phyloP scores from a whole-genome alignment of 2,888 invertebrate genomes.

The Griposia aprilina region DNA sequence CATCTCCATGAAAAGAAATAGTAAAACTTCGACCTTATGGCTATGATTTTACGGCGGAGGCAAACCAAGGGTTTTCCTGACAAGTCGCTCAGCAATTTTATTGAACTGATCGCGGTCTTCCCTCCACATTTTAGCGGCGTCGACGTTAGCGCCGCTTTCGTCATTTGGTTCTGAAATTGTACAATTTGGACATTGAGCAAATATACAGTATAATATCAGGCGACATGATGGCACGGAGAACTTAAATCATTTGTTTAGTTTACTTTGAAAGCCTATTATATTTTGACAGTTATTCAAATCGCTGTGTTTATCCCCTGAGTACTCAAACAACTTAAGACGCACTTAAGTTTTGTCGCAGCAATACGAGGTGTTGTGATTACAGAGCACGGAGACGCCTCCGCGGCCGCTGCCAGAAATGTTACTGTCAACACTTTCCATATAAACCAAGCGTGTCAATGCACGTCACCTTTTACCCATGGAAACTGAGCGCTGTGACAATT shows the following conservation, averaged over 20 bases:
- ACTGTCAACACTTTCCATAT: not conserved
- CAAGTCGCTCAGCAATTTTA: conserved; percentile 97
- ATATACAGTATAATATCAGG: not conserved
- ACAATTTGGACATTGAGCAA: conserved; percentile 2
- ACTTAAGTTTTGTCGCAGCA: not conserved
- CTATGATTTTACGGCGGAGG: conserved; percentile 76
- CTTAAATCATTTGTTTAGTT: not conserved
- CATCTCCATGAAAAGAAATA: conserved; percentile 32
- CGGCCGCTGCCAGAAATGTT: not conserved
- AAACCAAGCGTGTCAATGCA: not conserved
- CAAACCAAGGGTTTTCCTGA: conserved; percentile 96
- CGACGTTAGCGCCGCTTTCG: conserved; percentile 99
- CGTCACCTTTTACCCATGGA: not conserved
- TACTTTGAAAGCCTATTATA: not conserved
- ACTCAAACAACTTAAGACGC: not conserved
- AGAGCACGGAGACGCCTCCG: not conserved
- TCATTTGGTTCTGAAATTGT: conserved; percentile 97
- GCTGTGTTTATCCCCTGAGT: not conserved
- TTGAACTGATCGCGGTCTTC: conserved; percentile 98
- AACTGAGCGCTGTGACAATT: no score
- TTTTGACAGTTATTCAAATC: not conserved
- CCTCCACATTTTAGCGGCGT: conserved; percentile 99
- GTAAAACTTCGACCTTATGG: conserved; percentile 37
- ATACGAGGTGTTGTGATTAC: not conserved
- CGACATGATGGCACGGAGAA: not conserved